Percentiles rank a stretch among this genome's conserved stretches.
These are phyloP conservation scores for Clavelina lepadiformis DNA, from an alignment of 23 tunicate species.

Conservation along the genomic window DNA sequence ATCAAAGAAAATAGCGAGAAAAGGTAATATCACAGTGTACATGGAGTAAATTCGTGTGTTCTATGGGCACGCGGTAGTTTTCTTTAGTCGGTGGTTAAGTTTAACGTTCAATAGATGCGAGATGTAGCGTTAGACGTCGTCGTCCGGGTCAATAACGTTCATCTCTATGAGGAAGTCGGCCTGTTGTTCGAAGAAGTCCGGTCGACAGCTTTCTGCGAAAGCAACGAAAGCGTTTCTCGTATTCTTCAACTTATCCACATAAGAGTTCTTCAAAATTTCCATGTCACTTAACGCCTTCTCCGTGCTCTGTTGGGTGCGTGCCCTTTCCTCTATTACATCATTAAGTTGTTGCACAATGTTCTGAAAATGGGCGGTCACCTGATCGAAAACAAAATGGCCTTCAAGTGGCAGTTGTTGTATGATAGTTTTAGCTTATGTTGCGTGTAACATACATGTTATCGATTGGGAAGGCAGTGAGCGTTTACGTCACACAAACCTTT, in stretches of 20 bases:
- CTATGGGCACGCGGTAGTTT: no score
- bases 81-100: no score
- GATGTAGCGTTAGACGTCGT: no score
- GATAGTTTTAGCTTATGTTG: no score
- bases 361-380: slow-evolving; percentile 12
- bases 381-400: not conserved
- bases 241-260: slow-evolving; percentile 33
- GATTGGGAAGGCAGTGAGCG: no score
- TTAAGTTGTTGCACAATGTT: slow-evolving; percentile 3
- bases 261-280: slow-evolving; percentile 26
- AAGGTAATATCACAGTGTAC: no score
- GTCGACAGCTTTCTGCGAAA: slow-evolving; percentile 64
- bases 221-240: slow-evolving; percentile 26
- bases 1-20: no score
- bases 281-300: slow-evolving; percentile 27
- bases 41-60: no score
- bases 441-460: no score
- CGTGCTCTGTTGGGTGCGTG: slow-evolving; percentile 7
- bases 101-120: no score
- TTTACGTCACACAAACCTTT: no score
- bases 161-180: slow-evolving; percentile 67
- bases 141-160: no score
- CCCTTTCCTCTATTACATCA: slow-evolving; percentile 8
- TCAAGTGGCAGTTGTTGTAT: not conserved
- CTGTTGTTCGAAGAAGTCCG: slow-evolving; percentile 62